phyloP scores from a whole-genome alignment of 2,888 invertebrate genomes.

The Nudaria mundana region DNA sequence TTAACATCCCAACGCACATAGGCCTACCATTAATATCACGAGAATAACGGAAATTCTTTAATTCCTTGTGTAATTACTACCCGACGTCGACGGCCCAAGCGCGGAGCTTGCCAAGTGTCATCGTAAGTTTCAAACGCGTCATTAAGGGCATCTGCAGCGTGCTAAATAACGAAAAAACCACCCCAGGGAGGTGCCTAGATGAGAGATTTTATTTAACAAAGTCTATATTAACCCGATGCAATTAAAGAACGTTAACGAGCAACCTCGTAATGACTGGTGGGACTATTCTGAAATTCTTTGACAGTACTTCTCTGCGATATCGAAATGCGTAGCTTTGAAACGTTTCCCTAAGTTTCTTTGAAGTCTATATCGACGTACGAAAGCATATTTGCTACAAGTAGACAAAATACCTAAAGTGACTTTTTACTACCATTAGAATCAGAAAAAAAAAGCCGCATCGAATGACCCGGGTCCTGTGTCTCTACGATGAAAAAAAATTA shows the following conservation, averaged over 20 bases:
- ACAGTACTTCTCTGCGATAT: not conserved
- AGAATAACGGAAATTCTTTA: conserved; percentile 75
- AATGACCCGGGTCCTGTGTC: too few species aligned
- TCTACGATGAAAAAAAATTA: too few species aligned
- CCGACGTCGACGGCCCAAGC: conserved; percentile 49
- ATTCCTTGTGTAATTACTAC: conserved; percentile 78
- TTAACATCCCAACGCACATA: conserved; percentile 42
- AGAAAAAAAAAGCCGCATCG: too few species aligned
- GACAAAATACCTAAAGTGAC: too few species aligned
- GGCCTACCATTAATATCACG: conserved; percentile 61
- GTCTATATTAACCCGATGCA: conserved; percentile 81
- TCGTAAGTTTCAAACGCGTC: conserved; percentile 80
- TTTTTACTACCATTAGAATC: too few species aligned
- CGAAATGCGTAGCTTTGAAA: not conserved
- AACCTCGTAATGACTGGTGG: conserved; percentile 73
- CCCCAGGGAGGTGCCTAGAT: conserved; percentile 51
- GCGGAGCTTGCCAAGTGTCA: conserved; percentile 75
- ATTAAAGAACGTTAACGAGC: conserved; percentile 80
- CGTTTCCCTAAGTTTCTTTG: not conserved
- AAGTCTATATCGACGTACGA: not conserved
- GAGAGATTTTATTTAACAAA: conserved; percentile 82
- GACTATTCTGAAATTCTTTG: conserved; percentile 51
- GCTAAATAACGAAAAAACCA: conserved; percentile 76
- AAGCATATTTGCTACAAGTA: too few species aligned
- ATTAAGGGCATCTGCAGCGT: conserved; percentile 79